A percentile compares a stretch with the other conserved stretches of the same genome.
Evolutionary conservation across 2,113 vertebrate species (phyloP).

Genomic region (Malurus elegans): DNA sequence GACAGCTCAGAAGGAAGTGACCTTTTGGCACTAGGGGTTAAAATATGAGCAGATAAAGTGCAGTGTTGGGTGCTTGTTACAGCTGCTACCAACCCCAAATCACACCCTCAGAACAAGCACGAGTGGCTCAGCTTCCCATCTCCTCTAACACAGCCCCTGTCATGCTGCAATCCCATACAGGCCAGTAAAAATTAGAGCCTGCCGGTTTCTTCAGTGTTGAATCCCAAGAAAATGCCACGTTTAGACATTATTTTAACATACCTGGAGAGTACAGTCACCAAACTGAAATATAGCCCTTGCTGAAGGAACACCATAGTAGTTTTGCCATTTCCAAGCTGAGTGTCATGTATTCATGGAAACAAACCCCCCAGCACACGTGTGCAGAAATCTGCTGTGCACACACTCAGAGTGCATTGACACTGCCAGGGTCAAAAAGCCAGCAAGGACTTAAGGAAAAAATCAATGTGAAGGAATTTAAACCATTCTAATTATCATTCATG

Average conservation of each 20-base stretch:
- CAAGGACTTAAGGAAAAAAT: background rate
- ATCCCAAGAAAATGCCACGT: background rate
- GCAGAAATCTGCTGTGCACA: background rate
- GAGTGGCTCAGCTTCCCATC: background rate
- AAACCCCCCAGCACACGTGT: fast-evolving
- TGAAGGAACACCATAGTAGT: fast-evolving
- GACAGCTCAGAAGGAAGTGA: background rate
- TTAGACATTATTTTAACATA: background rate
- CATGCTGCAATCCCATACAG: fast-evolving
- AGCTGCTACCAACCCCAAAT: background rate
- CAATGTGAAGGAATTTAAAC: background rate
- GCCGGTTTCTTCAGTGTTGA: background rate
- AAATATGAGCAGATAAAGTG: background rate
- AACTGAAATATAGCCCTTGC: background rate
- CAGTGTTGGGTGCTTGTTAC: background rate
- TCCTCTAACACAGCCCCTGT: background rate
- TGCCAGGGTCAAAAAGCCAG: background rate
- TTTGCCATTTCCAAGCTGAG: background rate
- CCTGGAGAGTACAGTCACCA: background rate
- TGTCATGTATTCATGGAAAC: fast-evolving
- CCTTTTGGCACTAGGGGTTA: background rate
- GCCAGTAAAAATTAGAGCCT: background rate
- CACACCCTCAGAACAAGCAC: background rate
- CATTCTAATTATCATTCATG: background rate
- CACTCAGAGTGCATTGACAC: background rate